Percentiles rank a stretch among this genome's conserved stretches.
These are phyloP conservation scores for Diarsia mendica DNA, from an alignment of 2,888 invertebrate species.

Conservation along the genomic window DNA sequence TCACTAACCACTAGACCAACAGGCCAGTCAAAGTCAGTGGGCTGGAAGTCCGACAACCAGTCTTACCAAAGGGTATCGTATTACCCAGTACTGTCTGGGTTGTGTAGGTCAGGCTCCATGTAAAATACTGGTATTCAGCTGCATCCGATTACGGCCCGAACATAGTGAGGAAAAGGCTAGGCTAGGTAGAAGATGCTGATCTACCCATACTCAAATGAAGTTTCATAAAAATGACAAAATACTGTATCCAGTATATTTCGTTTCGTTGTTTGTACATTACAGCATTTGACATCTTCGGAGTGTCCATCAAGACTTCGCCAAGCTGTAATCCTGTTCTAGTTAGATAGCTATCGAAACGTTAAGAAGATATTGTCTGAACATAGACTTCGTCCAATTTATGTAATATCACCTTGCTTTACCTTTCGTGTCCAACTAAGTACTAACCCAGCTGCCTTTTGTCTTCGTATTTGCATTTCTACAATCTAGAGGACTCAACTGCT, in stretches of 20 bases:
- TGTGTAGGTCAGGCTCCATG: too few relatives aligned
- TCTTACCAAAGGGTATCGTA: too few relatives aligned
- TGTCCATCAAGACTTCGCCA: background rate
- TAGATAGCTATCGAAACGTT: background rate
- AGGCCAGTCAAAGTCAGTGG: too few relatives aligned
- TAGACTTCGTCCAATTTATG: background rate
- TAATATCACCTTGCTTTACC: background rate
- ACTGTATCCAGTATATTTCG: background rate
- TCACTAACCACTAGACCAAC: too few relatives aligned
- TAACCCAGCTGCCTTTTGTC: background rate
- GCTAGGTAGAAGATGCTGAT: too few relatives aligned
- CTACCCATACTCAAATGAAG: background rate
- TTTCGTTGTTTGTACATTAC: background rate
- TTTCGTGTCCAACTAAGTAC: background rate
- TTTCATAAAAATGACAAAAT: background rate
- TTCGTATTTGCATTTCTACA: conserved; percentile 16
- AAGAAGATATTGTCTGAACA: background rate
- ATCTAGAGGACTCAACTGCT: background rate
- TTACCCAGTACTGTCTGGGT: too few relatives aligned
- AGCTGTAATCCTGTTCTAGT: background rate
- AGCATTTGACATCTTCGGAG: background rate
- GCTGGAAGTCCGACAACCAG: too few relatives aligned
- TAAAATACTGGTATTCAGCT: too few relatives aligned
- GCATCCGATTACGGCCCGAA: too few relatives aligned
- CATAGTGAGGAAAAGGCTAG: too few relatives aligned